Evolutionary conservation across 2,797 vertebrate genomes (phyloP).

Genomic region (Acestrorhynchus altus): DNA sequence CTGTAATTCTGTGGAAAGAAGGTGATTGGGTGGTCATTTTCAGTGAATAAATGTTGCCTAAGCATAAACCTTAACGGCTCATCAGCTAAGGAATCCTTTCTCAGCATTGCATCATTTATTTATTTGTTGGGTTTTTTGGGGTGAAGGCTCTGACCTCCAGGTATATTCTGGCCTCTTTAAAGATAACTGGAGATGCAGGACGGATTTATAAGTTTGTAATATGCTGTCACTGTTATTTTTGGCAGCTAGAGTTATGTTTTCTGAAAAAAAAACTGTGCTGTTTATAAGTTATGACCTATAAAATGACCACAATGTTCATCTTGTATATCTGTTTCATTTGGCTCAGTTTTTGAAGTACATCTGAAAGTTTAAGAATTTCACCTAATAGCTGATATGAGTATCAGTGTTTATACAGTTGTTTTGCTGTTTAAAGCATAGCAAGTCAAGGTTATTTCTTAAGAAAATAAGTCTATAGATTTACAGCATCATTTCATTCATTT

Average conservation of each 20-base stretch:
- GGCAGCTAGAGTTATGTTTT: neutral
- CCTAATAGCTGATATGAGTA: too few relatives aligned
- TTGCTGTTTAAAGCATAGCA: too few relatives aligned
- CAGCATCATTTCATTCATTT: conserved; percentile 22
- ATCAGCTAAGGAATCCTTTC: conserved; percentile 41
- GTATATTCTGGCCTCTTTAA: conserved; percentile 40
- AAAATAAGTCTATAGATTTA: conserved; percentile 19
- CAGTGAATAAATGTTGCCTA: conserved; percentile 31
- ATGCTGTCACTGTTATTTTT: conserved; percentile 23
- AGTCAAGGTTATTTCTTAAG: neutral
- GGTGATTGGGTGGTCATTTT: neutral
- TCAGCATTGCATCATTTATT: conserved; percentile 22
- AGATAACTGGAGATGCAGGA: conserved; percentile 16
- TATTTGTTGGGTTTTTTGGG: conserved; percentile 4
- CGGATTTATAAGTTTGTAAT: conserved; percentile 32
- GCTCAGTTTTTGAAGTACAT: too few relatives aligned
- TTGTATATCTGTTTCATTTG: too few relatives aligned
- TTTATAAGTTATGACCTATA: conserved; percentile 18
- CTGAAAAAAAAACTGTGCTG: neutral
- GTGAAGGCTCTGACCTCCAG: conserved; percentile 29
- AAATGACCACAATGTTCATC: neutral
- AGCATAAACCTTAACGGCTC: conserved; percentile 46
- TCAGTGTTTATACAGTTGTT: too few relatives aligned
- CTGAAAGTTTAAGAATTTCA: too few relatives aligned
- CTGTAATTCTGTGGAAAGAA: neutral